Evolutionary conservation across 2,797 vertebrate genomes (phyloP), one percentile per base, ranked within the genome.

Genomic region (Lycodopsis pacificus): DNA sequence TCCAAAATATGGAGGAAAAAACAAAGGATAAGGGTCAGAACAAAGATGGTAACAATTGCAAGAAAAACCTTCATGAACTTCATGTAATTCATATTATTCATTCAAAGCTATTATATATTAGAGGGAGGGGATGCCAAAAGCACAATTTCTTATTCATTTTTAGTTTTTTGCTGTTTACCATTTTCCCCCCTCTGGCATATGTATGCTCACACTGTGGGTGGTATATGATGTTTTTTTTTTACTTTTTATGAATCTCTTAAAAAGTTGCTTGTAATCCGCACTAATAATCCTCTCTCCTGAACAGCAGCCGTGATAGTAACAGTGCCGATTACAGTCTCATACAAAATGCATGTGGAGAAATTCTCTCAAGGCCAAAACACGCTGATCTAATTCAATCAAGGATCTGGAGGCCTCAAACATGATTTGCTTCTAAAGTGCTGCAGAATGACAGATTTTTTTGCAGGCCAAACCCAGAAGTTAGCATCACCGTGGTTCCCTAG

Each of bases 361-460:
- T 49, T 8, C 46, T 92, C 92, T 94, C 91, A 89, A 76, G 76
- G 73, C 83, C 76, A 84, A 80, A 90, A 85, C 84, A 82, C 77
- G 91, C 91, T 88, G 88, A 95, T 95, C 89, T 92, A 93, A 94
- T 92, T 93, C 86, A 95, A 92, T 91, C 90, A 84, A 84, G 85
- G 81, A 82, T 86, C 90, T 90, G 86, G 82, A 90, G 84, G 67
- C 46, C 77, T 86, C 83, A 86, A 87, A 92, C 74, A 81, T 85
- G 76, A 89, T 89, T 86, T 85, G 72, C 79, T 81, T 83, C 15
- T 17, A 49, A 19, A 49, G 48, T 49, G 48, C 48, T 11, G 19
- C 20, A 49, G 20, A n/a, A 49, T n/a, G 8, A 49, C 48, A n/a
- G n/a, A n/a, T 46, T 46, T 19, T 19, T 25, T 19, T 48, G 9